Conservation (phyloP, 2,888 invertebrate species). For the Subacronicta megacephala region DNA sequence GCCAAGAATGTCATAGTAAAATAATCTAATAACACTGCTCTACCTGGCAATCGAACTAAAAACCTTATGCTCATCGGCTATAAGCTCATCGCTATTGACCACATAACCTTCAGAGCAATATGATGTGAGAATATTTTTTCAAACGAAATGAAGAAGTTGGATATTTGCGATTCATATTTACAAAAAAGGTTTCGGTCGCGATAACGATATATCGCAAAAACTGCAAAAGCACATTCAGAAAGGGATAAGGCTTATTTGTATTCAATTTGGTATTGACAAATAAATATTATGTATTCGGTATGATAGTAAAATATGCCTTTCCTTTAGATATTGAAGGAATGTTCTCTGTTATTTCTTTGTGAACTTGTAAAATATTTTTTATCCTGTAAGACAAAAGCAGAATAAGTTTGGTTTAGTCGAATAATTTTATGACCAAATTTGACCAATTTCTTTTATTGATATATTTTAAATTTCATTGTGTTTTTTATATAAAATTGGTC, state of each 20-base stretch:
- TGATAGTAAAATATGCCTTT: constrained; percentile 11
- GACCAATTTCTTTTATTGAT: too few species aligned
- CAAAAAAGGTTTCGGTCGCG: constrained; percentile 16
- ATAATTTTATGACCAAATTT: too few species aligned
- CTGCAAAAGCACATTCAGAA: constrained; percentile 30
- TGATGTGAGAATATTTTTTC: too few species aligned
- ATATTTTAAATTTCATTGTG: too few species aligned
- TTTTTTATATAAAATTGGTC: too few species aligned
- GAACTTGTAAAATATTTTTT: neutral
- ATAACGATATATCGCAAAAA: constrained; percentile 10
- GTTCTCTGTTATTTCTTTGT: neutral
- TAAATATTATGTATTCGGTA: constrained; percentile 21
- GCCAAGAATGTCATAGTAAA: too few species aligned
- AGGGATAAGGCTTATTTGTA: constrained; percentile 41
- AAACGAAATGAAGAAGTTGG: constrained; percentile 16
- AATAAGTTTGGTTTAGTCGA: too few species aligned
- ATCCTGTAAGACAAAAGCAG: neutral
- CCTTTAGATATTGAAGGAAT: constrained; percentile 12
- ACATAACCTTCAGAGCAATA: too few species aligned
- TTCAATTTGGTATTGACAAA: constrained; percentile 42
- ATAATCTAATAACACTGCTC: too few species aligned
- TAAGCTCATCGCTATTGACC: too few species aligned
- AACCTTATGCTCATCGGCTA: too few species aligned
- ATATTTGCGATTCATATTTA: constrained; percentile 31
- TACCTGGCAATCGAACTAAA: too few species aligned